Evolutionary conservation across 2,797 vertebrate genomes (phyloP).

Genomic region (Tragopan temminckii): DNA sequence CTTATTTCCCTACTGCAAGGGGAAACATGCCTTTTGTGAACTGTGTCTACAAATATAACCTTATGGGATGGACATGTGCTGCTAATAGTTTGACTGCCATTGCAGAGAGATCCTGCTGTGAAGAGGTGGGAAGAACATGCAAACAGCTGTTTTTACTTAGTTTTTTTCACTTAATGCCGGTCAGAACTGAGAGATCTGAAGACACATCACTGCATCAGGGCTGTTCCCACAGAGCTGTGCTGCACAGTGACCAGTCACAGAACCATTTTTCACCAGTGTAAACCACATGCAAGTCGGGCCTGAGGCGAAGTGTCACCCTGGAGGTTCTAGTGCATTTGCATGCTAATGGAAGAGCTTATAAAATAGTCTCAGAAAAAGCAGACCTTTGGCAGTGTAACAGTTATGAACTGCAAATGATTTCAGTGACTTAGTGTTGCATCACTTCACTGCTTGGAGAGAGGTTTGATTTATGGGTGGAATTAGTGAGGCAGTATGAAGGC

Average conservation of each 20-base stretch:
- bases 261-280: neutral
- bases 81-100: neutral
- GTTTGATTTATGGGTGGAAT: constrained; percentile 47
- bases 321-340: neutral
- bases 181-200: neutral
- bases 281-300: neutral
- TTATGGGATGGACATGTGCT: neutral
- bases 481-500: neutral
- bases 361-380: neutral
- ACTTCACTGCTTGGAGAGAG: neutral
- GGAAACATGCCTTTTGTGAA: neutral
- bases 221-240: neutral
- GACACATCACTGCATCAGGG: neutral
- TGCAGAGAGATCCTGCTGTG: neutral
- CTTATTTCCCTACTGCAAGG: neutral
- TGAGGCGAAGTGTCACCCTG: neutral
- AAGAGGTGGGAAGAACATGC: neutral
- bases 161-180: neutral
- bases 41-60: neutral
- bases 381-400: neutral
- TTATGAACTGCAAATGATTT: constrained; percentile 24
- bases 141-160: neutral
- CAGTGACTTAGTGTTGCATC: neutral
- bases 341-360: neutral
- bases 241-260: neutral